Evolutionary conservation across 2,113 vertebrate genomes (phyloP).

Genomic region (Acrocephalus kingi): DNA sequence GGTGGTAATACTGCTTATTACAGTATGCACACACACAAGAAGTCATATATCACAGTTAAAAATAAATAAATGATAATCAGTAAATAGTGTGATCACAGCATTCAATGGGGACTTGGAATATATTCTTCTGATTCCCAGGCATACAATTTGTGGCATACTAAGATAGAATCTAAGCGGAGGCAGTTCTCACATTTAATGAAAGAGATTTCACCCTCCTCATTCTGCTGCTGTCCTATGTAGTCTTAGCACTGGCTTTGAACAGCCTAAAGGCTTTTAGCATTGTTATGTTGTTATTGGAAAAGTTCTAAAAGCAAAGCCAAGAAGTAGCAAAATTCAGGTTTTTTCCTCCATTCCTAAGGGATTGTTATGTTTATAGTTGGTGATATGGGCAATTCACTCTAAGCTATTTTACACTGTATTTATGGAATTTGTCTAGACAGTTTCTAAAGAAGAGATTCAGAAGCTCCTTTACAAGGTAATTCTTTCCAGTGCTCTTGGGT

Average conservation of each 20-base stretch:
- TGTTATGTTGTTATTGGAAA: neutral
- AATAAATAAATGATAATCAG: neutral
- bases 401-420: neutral
- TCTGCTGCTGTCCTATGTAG: neutral
- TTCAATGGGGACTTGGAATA: neutral
- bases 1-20: neutral
- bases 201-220: rapidly evolving
- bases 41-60: neutral
- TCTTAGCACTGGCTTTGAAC: neutral
- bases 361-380: neutral
- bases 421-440: neutral
- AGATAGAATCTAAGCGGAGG: neutral
- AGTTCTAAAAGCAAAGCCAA: neutral
- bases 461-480: neutral
- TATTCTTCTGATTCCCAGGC: neutral
- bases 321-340: neutral
- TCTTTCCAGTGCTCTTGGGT: neutral
- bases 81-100: neutral
- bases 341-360: neutral
- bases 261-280: neutral
- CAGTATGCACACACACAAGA: neutral
- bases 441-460: neutral
- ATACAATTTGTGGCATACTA: neutral
- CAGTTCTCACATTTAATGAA: neutral
- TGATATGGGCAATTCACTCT: neutral